These are phyloP conservation scores for Clitarchus hookeri DNA, from an alignment of 2,888 invertebrate genomes.

Conservation along the genomic window DNA sequence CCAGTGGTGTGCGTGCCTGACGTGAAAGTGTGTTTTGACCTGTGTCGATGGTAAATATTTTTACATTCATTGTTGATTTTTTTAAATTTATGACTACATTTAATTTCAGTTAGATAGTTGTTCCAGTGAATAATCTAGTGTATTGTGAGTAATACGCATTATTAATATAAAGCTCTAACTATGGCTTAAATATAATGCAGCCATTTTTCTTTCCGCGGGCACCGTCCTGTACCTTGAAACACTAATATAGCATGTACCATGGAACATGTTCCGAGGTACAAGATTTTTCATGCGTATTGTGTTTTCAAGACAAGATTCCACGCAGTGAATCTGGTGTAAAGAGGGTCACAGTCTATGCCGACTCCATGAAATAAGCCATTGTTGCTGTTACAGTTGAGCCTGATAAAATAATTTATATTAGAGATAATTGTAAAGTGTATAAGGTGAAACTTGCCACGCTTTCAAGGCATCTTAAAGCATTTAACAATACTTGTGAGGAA, in stretches of 20 bases:
- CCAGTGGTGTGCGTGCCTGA: neutral
- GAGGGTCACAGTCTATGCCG: neutral
- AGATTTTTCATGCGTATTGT: neutral
- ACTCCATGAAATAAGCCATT: no score
- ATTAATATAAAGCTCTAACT: neutral
- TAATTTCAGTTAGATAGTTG: neutral
- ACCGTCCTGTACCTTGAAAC: neutral
- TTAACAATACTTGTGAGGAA: no score
- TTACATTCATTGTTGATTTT: neutral
- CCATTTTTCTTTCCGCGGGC: neutral
- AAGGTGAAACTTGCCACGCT: neutral
- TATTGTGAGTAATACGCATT: neutral
- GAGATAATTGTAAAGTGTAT: constrained; percentile 3
- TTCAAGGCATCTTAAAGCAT: no score
- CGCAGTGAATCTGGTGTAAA: neutral
- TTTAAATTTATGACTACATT: neutral
- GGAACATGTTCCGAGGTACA: neutral
- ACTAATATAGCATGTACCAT: neutral
- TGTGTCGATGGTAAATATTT: neutral
- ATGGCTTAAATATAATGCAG: constrained; percentile 56
- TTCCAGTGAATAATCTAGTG: neutral
- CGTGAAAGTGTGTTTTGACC: neutral
- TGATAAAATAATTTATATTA: neutral
- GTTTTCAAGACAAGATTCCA: neutral
- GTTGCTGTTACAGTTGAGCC: neutral